phyloP scores from a whole-genome alignment of 2,888 invertebrate genomes.

The Aphodius sticticus region DNA sequence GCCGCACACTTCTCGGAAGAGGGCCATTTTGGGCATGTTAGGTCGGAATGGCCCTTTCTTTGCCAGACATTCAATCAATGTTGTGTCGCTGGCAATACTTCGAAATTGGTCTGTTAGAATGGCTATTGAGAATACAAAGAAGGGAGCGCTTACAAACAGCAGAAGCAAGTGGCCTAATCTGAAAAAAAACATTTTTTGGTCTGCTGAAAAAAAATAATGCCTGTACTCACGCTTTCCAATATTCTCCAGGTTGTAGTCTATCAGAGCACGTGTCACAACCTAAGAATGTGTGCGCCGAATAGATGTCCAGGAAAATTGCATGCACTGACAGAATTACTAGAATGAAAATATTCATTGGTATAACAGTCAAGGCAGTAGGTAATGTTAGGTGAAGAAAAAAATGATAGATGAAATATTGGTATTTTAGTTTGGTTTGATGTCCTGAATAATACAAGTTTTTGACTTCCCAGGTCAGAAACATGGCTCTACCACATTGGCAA shows the following conservation, averaged over 20 bases:
- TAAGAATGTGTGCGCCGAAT: background rate
- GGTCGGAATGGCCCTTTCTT: constrained; percentile 14
- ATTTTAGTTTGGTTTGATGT: no score
- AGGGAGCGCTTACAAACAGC: constrained; percentile 12
- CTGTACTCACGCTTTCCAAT: background rate
- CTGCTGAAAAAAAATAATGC: background rate
- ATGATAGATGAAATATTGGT: no score
- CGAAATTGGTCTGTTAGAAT: constrained; percentile 19
- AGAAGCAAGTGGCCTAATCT: constrained; percentile 4
- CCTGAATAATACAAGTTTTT: no score
- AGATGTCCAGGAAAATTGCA: background rate
- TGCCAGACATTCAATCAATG: constrained; percentile 5
- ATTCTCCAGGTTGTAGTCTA: background rate
- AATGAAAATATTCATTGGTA: background rate
- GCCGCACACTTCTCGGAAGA: constrained; percentile 12
- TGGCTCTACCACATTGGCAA: no score
- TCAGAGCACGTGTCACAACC: background rate
- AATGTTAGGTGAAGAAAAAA: no score
- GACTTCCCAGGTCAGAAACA: no score
- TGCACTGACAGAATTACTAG: constrained; percentile 7
- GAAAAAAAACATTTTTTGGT: background rate
- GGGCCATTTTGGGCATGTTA: background rate
- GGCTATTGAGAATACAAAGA: constrained; percentile 12
- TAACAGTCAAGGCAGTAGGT: no score
- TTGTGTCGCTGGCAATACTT: background rate